These are phyloP conservation scores for Falcunculus frontatus DNA, from an alignment of 2,113 vertebrate species.

Conservation along the genomic window DNA sequence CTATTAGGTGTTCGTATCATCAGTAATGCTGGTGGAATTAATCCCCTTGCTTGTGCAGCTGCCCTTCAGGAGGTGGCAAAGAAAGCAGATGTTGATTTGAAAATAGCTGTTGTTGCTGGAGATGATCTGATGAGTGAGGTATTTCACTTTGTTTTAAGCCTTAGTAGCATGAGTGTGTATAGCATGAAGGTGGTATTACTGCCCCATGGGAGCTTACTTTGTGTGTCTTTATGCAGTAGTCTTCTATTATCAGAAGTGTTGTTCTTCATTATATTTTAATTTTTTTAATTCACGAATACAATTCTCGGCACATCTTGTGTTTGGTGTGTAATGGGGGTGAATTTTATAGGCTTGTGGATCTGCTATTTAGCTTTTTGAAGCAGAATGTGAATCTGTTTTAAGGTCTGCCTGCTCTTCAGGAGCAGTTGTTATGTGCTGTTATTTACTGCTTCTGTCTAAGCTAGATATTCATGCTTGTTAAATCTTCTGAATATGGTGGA, in stretches of 20 bases:
- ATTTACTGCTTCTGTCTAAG: neutral
- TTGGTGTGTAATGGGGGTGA: neutral
- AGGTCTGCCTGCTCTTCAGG: neutral
- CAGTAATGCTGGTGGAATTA: slow-evolving; percentile 84
- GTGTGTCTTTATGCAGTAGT: neutral
- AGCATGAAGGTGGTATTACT: neutral
- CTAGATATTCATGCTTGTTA: neutral
- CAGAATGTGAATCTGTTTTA: neutral
- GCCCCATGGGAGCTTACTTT: neutral
- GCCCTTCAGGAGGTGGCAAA: slow-evolving; percentile 78
- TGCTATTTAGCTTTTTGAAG: neutral
- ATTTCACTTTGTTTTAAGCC: neutral
- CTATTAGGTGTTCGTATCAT: slow-evolving; percentile 80
- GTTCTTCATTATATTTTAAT: neutral
- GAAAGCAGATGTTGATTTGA: slow-evolving; percentile 80
- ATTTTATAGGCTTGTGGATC: neutral
- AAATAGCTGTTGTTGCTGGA: slow-evolving; percentile 84
- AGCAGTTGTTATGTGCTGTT: neutral
- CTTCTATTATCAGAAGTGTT: rapidly evolving
- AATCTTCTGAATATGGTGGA: neutral
- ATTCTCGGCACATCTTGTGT: neutral
- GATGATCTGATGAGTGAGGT: slow-evolving; percentile 86
- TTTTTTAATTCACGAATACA: neutral
- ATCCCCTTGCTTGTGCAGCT: slow-evolving; percentile 79
- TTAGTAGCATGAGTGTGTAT: neutral